Evolutionary conservation across 2,113 vertebrate species (phyloP), one percentile per base, ranked within the genome.

Genomic region (Corythornis vintsioides): DNA sequence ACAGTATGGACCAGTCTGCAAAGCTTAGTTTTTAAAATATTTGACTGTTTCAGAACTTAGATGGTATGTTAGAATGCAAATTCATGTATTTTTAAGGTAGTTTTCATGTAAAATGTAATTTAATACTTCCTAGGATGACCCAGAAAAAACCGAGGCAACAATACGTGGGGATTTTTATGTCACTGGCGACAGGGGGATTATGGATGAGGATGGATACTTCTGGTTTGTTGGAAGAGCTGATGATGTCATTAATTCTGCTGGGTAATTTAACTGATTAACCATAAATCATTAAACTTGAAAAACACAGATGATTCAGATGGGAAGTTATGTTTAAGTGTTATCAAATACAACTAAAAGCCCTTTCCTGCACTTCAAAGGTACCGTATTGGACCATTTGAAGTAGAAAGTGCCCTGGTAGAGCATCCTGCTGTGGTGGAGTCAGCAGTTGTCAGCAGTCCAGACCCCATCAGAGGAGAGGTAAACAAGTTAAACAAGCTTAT

Each of bases 391-490:
- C 98, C 98, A 4, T 98, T 98, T 94, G 98, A 98, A 84, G 97
- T 98, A 83, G 98, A 98, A 96, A 98, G 97, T 47, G 98, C 98
- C n/a, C 88, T 98, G n/a, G 94, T 92, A 21, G 98, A 98, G 48
- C 98, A 98, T 45, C 97, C 97, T 45, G 97, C 98, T 6, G 97
- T 98, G 33, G 92, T 95, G 50, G 98, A 98, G 89, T 97, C 98
- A 6, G 98, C 98, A 57, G 98, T 98, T 42, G 97, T 98, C 86
- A 98, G 98, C 97, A 98, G 98, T 65, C 98, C 98, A 47, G 98
- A 98, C 77, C 96, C 97, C 48, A 79, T 97, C 94, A 97, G 98
- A 97, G 98, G 98, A 97, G 98, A 98, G 97, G 98, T 98, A 97
- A 86, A 63, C 53, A 80, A 35, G 7, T 48, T 72, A 29, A 77